These are phyloP conservation scores for Agonum fuliginosum DNA, from an alignment of 2,888 invertebrate species.

Conservation along the genomic window DNA sequence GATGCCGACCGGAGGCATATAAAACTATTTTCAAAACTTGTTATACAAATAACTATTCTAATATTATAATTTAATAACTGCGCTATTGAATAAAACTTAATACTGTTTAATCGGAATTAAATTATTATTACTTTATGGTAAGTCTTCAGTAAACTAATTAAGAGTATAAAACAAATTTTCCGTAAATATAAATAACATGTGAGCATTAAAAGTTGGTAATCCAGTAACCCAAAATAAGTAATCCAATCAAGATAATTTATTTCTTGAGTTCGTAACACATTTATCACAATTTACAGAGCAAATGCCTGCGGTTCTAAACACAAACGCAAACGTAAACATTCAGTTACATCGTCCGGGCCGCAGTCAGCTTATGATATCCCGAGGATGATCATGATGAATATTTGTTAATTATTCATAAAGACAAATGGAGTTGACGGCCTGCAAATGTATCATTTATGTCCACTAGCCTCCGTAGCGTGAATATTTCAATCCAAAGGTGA, in stretches of 20 bases:
- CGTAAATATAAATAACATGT: no score
- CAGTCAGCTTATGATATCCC: not conserved
- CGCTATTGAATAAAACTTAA: no score
- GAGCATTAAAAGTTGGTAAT: no score
- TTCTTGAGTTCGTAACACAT: not conserved
- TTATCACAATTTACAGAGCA: not conserved
- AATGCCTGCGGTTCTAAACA: not conserved
- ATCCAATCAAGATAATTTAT: not conserved
- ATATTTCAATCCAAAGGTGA: constrained; percentile 18
- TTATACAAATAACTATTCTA: no score
- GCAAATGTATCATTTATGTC: constrained; percentile 33
- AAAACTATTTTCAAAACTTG: no score
- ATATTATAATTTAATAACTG: no score
- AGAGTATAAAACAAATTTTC: no score
- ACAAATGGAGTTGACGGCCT: constrained; percentile 36
- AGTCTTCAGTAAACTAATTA: no score
- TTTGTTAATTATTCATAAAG: constrained; percentile 39
- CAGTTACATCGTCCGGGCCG: not conserved
- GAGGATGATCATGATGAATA: constrained; percentile 36
- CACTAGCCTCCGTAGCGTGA: not conserved
- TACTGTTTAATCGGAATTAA: no score
- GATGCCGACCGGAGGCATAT: no score
- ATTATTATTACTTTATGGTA: no score
- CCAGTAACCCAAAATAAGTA: no score
- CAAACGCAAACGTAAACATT: not conserved